These are phyloP conservation scores for Auanema freiburgensis DNA, from an alignment of 2,888 invertebrate species.

Conservation along the genomic window DNA sequence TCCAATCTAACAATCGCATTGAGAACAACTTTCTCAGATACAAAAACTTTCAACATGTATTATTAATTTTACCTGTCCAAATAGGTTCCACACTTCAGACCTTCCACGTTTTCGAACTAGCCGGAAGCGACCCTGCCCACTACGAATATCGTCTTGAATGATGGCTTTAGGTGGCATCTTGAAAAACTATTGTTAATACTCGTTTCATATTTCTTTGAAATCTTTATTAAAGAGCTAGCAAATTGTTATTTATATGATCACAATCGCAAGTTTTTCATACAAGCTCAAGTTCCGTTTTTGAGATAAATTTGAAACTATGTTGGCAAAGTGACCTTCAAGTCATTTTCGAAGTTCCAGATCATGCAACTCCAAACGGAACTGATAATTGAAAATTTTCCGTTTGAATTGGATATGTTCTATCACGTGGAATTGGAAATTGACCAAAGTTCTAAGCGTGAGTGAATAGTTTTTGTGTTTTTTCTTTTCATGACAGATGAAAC, in stretches of 20 bases:
- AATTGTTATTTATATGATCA: neutral
- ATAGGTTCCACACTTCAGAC: slow-evolving; percentile 62
- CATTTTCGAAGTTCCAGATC: neutral
- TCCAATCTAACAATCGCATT: too few relatives aligned
- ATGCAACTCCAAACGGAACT: neutral
- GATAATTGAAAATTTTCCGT: neutral
- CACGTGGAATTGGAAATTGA: too few relatives aligned
- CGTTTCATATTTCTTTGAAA: too few relatives aligned
- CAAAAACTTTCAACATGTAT: neutral
- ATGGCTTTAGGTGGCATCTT: slow-evolving; percentile 42
- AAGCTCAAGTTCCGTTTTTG: neutral
- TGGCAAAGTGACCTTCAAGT: too few relatives aligned
- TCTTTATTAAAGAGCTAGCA: too few relatives aligned
- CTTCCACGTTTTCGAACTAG: slow-evolving; percentile 58
- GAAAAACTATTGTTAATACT: slow-evolving; percentile 22
- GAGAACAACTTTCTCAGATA: too few relatives aligned
- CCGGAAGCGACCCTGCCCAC: slow-evolving; percentile 43
- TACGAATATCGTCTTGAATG: slow-evolving; percentile 44
- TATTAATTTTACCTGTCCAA: slow-evolving; percentile 49
- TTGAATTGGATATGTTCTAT: too few relatives aligned
- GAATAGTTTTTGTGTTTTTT: too few relatives aligned
- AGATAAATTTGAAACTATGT: neutral
- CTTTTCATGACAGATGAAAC: too few relatives aligned
- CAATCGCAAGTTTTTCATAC: neutral
- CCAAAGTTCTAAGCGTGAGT: too few relatives aligned